Conservation (phyloP, 2,888 invertebrate genomes). For the Pantelozetes paolii region DNA sequence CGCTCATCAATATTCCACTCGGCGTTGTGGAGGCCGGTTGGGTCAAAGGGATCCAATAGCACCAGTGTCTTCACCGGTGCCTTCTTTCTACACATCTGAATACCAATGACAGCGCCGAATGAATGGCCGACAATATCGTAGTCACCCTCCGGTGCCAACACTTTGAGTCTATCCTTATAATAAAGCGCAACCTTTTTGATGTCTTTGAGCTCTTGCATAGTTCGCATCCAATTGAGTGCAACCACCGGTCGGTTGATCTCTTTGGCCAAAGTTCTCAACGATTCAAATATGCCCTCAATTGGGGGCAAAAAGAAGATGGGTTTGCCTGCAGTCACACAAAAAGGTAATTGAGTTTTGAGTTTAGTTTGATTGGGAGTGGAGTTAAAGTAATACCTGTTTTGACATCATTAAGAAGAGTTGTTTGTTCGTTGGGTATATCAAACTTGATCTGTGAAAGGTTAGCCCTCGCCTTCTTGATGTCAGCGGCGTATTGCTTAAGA, state of each 20-base stretch:
- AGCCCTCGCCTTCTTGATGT: slow-evolving; percentile 36
- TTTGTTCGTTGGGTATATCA: slow-evolving; percentile 65
- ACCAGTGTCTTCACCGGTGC: slow-evolving; percentile 35
- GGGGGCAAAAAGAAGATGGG: slow-evolving; percentile 66
- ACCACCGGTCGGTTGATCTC: slow-evolving; percentile 71
- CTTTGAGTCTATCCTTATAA: slow-evolving; percentile 62
- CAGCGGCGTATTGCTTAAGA: slow-evolving; percentile 41
- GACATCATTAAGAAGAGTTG: slow-evolving; percentile 61
- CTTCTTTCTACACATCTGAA: slow-evolving; percentile 39
- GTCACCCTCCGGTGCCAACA: slow-evolving; percentile 73
- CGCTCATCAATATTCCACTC: slow-evolving; percentile 37
- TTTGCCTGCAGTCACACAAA: slow-evolving; percentile 45
- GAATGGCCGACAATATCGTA: slow-evolving; percentile 90
- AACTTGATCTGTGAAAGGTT: slow-evolving; percentile 52
- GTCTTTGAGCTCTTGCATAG: slow-evolving; percentile 37
- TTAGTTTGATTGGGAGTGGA: not conserved
- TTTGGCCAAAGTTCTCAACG: slow-evolving; percentile 67
- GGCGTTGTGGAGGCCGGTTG: not conserved
- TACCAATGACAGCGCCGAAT: slow-evolving; percentile 80
- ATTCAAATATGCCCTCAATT: slow-evolving; percentile 76
- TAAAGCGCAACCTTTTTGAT: slow-evolving; percentile 42
- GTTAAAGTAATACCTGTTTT: slow-evolving; percentile 33
- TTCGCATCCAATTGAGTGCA: slow-evolving; percentile 77
- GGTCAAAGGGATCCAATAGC: slow-evolving; percentile 37
- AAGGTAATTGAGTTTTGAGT: too few relatives aligned